phyloP scores from a whole-genome alignment of 2,113 vertebrate species.

The Cyprinus carpio region DNA sequence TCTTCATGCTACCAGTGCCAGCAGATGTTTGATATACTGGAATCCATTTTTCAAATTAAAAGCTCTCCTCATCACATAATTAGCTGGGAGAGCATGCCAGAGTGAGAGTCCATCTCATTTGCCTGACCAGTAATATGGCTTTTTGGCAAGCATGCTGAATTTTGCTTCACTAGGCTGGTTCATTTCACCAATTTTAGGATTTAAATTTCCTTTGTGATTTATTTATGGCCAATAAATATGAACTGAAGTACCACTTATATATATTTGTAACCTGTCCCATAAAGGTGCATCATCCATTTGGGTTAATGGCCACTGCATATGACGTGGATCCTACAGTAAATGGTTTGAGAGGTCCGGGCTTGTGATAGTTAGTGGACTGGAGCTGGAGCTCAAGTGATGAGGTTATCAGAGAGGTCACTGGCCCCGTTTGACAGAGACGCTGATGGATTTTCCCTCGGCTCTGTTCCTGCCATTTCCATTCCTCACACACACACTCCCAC shows the following conservation, averaged over 20 bases:
- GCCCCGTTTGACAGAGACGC: constrained; percentile 37
- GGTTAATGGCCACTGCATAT: background rate
- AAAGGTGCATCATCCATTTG: background rate
- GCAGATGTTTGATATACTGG: constrained; percentile 33
- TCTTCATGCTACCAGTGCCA: background rate
- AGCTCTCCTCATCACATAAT: constrained; percentile 14
- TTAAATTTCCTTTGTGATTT: background rate
- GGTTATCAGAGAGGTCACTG: constrained; percentile 49
- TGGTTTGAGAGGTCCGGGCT: constrained; percentile 35
- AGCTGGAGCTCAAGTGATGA: constrained; percentile 30
- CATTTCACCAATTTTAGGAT: background rate
- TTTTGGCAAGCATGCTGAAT: background rate
- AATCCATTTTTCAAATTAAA: constrained; percentile 36
- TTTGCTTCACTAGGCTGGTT: background rate
- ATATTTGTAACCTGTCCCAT: constrained; percentile 22
- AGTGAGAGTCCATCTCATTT: constrained; percentile 17
- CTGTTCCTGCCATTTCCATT: constrained; percentile 33
- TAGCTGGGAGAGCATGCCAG: constrained; percentile 23
- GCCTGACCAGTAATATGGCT: background rate
- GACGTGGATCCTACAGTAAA: background rate
- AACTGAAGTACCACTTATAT: background rate
- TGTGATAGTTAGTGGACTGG: constrained; percentile 39
- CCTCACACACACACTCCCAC: constrained; percentile 28
- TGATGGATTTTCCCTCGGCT: constrained; percentile 46
- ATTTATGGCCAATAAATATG: background rate